Evolutionary conservation across 2,888 invertebrate species (phyloP).

Genomic region (Cryptophagus acutangulus): DNA sequence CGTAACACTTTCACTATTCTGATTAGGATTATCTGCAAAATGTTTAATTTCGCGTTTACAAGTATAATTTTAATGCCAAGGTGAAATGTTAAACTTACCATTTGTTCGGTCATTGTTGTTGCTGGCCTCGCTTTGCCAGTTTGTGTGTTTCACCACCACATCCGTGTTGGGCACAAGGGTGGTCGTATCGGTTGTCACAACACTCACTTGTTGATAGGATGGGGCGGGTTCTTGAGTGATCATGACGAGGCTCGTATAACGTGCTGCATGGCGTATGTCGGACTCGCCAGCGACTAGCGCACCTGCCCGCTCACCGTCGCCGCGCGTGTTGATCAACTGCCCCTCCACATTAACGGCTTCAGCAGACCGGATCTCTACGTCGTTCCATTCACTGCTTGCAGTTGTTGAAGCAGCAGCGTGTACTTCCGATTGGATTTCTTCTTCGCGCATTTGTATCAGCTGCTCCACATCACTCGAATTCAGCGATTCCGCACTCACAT

Average conservation of each 20-base stretch:
- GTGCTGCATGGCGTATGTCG: constrained; percentile 51
- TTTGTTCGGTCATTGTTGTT: constrained; percentile 17
- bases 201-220: constrained; percentile 60
- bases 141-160: constrained; percentile 62
- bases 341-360: constrained; percentile 39
- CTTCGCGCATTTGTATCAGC: background rate
- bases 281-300: constrained; percentile 42
- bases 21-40: constrained; percentile 34
- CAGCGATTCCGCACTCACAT: constrained; percentile 42
- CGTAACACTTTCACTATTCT: constrained; percentile 54
- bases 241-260: constrained; percentile 85
- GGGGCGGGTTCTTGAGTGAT: constrained; percentile 67
- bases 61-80: constrained; percentile 12
- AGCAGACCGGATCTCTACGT: constrained; percentile 40
- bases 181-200: constrained; percentile 72
- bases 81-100: constrained; percentile 18
- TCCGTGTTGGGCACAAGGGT: constrained; percentile 58
- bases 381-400: constrained; percentile 34
- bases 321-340: constrained; percentile 33
- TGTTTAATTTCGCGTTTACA: constrained; percentile 25
- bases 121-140: constrained; percentile 51
- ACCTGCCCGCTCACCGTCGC: constrained; percentile 49
- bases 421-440: constrained; percentile 13
- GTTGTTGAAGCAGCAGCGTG: constrained; percentile 12
- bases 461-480: constrained; percentile 40